Conservation (phyloP, 2,888 invertebrate genomes). For the Zhuqinia jingwanae region DNA sequence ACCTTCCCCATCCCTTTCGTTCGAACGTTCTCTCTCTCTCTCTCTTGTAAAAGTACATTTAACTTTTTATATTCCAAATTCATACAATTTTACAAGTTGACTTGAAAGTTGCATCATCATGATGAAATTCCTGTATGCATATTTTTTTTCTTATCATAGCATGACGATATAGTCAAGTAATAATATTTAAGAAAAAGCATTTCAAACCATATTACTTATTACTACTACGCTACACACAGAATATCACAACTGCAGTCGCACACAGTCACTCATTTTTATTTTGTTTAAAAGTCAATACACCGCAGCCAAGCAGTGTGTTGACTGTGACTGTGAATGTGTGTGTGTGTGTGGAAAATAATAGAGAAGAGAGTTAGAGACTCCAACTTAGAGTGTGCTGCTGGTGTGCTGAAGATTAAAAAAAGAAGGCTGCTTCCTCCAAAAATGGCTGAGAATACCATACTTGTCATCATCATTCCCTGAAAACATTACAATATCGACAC, state of each 20-base stretch:
- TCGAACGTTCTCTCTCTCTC: too few species aligned
- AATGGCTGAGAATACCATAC: slow-evolving; percentile 73
- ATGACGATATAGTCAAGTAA: too few species aligned
- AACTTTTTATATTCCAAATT: not conserved
- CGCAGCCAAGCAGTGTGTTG: not conserved
- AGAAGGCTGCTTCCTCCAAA: slow-evolving; percentile 72
- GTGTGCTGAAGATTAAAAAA: slow-evolving; percentile 33
- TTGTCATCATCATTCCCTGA: slow-evolving; percentile 74
- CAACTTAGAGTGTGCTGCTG: too few species aligned
- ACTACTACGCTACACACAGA: not conserved
- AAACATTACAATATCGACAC: slow-evolving; percentile 72
- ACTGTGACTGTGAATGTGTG: not conserved
- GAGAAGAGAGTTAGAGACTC: slow-evolving; percentile 18
- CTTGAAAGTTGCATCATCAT: slow-evolving; percentile 42
- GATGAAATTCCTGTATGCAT: slow-evolving; percentile 9
- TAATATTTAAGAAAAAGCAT: too few species aligned
- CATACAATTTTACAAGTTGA: not conserved
- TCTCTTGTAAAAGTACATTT: too few species aligned
- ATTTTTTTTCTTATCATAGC: slow-evolving; percentile 4
- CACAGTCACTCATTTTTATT: slow-evolving; percentile 27
- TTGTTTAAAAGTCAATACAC: slow-evolving; percentile 64
- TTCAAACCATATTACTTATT: too few species aligned
- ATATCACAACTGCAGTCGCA: not conserved
- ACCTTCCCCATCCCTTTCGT: not conserved
- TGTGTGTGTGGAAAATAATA: slow-evolving; percentile 41